These are phyloP conservation scores for Columbina picui DNA, from an alignment of 2,113 vertebrate species.

Conservation along the genomic window DNA sequence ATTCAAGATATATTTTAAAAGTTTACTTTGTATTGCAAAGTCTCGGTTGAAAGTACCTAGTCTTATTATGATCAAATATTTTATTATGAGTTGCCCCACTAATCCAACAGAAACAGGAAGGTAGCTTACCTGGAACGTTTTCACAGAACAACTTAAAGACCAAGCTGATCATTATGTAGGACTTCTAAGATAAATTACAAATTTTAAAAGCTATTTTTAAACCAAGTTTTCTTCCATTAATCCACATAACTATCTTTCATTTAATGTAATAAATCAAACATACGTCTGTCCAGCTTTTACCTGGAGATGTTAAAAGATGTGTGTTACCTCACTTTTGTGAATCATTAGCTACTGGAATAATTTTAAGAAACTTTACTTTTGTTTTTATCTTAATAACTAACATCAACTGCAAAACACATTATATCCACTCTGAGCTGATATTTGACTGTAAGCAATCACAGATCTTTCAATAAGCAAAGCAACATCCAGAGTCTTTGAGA, in stretches of 20 bases:
- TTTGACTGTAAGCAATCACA: neutral
- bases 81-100: neutral
- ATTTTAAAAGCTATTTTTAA: neutral
- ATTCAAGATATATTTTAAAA: neutral
- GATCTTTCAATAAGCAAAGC: neutral
- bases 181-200: neutral
- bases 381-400: neutral
- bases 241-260: neutral
- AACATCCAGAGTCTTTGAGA: neutral
- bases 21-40: neutral
- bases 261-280: too few relatives aligned
- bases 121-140: neutral
- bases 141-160: neutral
- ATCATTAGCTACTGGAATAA: neutral
- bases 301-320: neutral
- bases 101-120: neutral
- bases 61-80: neutral
- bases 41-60: neutral
- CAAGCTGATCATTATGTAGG: neutral
- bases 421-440: neutral
- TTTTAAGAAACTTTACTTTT: neutral
- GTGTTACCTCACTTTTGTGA: neutral
- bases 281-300: neutral
- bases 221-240: neutral
- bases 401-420: neutral